phyloP scores from a whole-genome alignment of 2,113 vertebrate species.

The Echinops telfairi region DNA sequence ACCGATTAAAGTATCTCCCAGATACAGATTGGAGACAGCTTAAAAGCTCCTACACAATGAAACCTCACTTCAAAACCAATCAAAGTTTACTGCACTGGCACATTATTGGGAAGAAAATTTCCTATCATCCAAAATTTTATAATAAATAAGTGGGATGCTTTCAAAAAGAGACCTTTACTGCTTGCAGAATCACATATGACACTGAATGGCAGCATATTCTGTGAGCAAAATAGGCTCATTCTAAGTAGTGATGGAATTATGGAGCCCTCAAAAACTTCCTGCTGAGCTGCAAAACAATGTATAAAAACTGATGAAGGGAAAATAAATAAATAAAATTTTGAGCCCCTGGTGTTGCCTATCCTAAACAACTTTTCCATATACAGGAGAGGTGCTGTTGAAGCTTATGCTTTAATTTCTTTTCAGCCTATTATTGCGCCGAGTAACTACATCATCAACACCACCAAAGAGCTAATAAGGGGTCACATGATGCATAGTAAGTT shows the following conservation, averaged over 20 bases:
- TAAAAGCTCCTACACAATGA: constrained; percentile 86
- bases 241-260: constrained; percentile 77
- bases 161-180: constrained; percentile 80
- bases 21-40: constrained; percentile 83
- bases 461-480: neutral
- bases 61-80: constrained; percentile 85
- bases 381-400: neutral
- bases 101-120: constrained; percentile 83
- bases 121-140: constrained; percentile 84
- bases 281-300: neutral
- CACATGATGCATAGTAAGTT: neutral
- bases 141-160: constrained; percentile 80
- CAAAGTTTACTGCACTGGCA: constrained; percentile 84
- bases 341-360: neutral
- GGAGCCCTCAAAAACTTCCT: constrained; percentile 65
- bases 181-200: constrained; percentile 81
- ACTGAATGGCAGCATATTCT: constrained; percentile 81
- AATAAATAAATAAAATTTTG: neutral
- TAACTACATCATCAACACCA: neutral
- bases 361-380: neutral
- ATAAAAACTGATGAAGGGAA: constrained; percentile 17
- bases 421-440: neutral
- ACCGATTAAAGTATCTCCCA: constrained; percentile 82
- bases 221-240: constrained; percentile 79
- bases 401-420: constrained; percentile 20